Base-by-base conservation (phyloP, 2,888 invertebrate genomes). In the Amphipoea lucens region DNA sequence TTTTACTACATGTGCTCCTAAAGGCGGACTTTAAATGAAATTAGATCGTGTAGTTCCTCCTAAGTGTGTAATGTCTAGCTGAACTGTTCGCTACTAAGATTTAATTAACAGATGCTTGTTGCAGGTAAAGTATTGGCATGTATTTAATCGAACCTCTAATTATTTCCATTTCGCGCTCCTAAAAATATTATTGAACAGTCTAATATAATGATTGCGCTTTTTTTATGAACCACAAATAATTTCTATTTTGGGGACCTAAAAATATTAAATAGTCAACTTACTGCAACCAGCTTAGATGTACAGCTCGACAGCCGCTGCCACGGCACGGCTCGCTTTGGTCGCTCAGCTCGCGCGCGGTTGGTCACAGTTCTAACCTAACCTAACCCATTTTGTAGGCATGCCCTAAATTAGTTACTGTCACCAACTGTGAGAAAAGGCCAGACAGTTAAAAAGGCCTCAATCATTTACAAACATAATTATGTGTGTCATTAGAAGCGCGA, bases 1-100 rank as follows among this genome's bases (percentile, higher is more conserved):
- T 88, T 86, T 81, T 66, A 75, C 74, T 76, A 63, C 45, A 70
- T 62, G n/a, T 20, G n/a, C 79, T 68, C 62, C 63, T 63, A 57
- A 42, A 79, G 42, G 51, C 7, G 57, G 60, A 83, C 72, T 78
- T 86, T 71, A 68, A 63, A 76, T 51, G 45, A 67, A 78, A 85
- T 67, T 75, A 83, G 51, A 69, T 77, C 76, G 40, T 60, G 60
- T 20, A 72, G 70, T 68, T 68, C 17, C 60, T 68, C 14, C 60
- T 69, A 68, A 66, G 36, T 65, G 9, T 74, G 45, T 63, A 78
- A 79, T 70, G 3, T 57, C 63, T 36, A 42, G 36, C 23, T 40
- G 51, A 73, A 60, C 42, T 60, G 45, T 60, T 80, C n/a, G 23
- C 57, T 51, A 23, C 40, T 29, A 45, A 74, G 17, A 51, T 72